Evolutionary conservation across 1,140 invertebrate genomes (phyloP).

Genomic region (Reticulitermes speratus): DNA sequence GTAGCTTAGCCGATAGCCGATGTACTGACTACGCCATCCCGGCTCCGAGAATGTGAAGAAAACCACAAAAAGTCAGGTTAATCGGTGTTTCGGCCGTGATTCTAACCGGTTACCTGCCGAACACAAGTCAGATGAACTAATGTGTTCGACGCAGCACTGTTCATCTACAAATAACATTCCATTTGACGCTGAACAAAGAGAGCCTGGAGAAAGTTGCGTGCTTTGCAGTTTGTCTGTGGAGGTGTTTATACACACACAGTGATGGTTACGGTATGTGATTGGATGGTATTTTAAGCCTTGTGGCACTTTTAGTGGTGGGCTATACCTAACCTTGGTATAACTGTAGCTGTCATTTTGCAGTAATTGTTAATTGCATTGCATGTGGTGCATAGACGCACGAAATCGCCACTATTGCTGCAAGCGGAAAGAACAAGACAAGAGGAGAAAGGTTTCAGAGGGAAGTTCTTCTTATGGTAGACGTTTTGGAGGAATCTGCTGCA

Average conservation of each 20-base stretch:
- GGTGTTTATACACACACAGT: not conserved
- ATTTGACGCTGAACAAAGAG: not conserved
- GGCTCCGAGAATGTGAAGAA: too few species aligned
- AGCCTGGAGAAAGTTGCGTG: not conserved
- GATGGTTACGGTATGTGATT: not conserved
- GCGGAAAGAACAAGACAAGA: too few species aligned
- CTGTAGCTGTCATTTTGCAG: not conserved
- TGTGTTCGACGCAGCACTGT: not conserved
- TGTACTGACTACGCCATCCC: too few species aligned
- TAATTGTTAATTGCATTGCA: not conserved
- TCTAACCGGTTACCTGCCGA: too few species aligned
- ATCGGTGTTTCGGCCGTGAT: too few species aligned
- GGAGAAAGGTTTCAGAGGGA: too few species aligned
- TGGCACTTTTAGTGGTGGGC: not conserved
- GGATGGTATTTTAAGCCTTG: not conserved
- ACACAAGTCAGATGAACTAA: too few species aligned
- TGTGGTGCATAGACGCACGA: not conserved
- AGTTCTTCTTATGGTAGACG: too few species aligned
- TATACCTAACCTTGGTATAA: not conserved
- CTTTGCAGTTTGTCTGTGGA: not conserved
- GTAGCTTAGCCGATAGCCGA: too few species aligned
- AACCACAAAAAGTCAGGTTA: too few species aligned
- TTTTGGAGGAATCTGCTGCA: too few species aligned
- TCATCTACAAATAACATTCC: not conserved
- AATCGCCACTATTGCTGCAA: not conserved